These are phyloP conservation scores for Lasioglossum calceatum DNA, from an alignment of 2,888 invertebrate species.

Conservation along the genomic window DNA sequence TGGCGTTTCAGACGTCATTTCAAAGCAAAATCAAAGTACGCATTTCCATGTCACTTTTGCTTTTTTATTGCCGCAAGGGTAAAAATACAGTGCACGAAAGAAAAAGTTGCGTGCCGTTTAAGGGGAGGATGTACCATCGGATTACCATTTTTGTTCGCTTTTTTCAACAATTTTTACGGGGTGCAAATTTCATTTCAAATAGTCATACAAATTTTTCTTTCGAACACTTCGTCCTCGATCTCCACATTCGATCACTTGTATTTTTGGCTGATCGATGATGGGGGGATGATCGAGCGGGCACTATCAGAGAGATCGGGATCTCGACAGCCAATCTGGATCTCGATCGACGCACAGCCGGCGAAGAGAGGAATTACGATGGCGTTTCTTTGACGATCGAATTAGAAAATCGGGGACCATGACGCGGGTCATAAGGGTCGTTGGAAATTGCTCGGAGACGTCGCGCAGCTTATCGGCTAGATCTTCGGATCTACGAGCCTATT, in stretches of 20 bases:
- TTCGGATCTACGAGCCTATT: slow-evolving; percentile 43
- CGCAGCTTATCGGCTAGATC: slow-evolving; percentile 42
- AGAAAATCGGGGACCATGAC: slow-evolving; percentile 36
- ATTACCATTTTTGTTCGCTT: no score
- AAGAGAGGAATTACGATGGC: neutral
- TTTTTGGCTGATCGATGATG: neutral
- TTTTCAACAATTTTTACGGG: no score
- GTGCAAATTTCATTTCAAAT: no score
- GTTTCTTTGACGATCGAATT: slow-evolving; percentile 30
- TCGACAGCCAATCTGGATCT: neutral
- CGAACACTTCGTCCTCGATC: neutral
- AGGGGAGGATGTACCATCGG: no score
- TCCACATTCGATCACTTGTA: neutral
- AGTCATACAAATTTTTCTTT: neutral
- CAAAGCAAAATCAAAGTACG: no score
- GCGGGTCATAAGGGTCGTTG: slow-evolving; percentile 47
- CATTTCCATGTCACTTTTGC: no score
- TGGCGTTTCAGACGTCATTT: no score
- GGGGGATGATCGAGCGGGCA: neutral
- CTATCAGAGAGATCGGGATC: neutral
- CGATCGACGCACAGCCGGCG: neutral
- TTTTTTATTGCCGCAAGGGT: no score
- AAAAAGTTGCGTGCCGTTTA: no score
- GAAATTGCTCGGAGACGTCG: slow-evolving; percentile 58
- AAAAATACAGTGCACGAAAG: no score